Conservation (phyloP, 1,140 invertebrate species). For the Pectinophora gossypiella region DNA sequence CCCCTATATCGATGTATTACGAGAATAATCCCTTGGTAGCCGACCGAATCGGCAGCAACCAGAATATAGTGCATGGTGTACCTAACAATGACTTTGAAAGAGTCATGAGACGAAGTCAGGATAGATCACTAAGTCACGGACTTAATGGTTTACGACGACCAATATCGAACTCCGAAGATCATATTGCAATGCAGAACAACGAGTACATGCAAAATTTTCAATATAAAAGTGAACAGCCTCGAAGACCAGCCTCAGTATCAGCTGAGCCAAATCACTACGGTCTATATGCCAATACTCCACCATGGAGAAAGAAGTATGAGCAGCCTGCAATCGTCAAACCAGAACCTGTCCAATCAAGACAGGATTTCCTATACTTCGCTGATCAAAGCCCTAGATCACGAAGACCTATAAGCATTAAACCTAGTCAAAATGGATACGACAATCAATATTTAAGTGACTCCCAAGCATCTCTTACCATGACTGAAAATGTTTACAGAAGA, state of each 20-base stretch:
- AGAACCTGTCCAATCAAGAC: slow-evolving; percentile 46
- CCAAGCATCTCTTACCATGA: slow-evolving; percentile 51
- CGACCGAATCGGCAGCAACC: slow-evolving; percentile 37
- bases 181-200: slow-evolving; percentile 72
- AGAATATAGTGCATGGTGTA: slow-evolving; percentile 48
- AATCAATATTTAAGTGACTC: slow-evolving; percentile 73
- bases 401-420: slow-evolving; percentile 78
- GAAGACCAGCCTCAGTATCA: slow-evolving; percentile 76
- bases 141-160: slow-evolving; percentile 58
- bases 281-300: slow-evolving; percentile 48
- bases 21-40: slow-evolving; percentile 56
- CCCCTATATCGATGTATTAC: slow-evolving; percentile 71
- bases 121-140: slow-evolving; percentile 44
- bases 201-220: slow-evolving; percentile 51
- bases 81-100: slow-evolving; percentile 68
- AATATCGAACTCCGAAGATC: slow-evolving; percentile 76
- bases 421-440: slow-evolving; percentile 54
- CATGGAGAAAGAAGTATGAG: slow-evolving; percentile 51
- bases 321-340: slow-evolving; percentile 43
- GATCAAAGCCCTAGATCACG: slow-evolving; percentile 81
- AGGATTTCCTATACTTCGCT: slow-evolving; percentile 79
- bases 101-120: slow-evolving; percentile 68
- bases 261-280: slow-evolving; percentile 72
- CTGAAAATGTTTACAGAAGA: slow-evolving; percentile 44
- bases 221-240: slow-evolving; percentile 55